Evolutionary conservation across 2,113 vertebrate genomes (phyloP).

Genomic region (Etia nguti): DNA sequence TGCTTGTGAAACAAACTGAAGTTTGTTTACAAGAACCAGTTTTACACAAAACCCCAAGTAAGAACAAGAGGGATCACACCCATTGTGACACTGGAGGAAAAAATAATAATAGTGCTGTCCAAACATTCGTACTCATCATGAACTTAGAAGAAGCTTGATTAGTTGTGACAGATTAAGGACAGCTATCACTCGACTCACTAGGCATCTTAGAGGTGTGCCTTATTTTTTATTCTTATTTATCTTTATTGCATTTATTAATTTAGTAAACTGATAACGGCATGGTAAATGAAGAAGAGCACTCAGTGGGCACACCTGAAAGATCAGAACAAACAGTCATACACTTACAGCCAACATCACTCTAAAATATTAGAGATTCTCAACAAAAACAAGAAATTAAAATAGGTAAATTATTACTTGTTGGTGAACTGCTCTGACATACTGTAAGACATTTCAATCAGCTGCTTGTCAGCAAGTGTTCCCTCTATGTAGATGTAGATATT

Average conservation of each 20-base stretch:
- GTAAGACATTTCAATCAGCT: background rate
- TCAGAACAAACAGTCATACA: background rate
- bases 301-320: background rate
- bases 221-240: background rate
- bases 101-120: background rate
- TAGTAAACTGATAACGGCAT: background rate
- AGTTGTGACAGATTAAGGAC: background rate
- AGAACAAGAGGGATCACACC: background rate
- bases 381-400: fast-evolving
- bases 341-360: background rate
- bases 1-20: background rate
- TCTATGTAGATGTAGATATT: background rate
- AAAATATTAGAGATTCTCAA: background rate
- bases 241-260: background rate
- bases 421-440: background rate
- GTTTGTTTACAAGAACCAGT: background rate
- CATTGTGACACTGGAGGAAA: background rate
- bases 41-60: background rate
- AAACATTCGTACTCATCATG: background rate
- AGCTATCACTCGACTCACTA: background rate
- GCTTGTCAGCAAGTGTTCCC: background rate
- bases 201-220: fast-evolving
- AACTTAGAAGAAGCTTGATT: background rate
- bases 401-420: background rate
- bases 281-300: background rate